Evolutionary conservation across 2,888 invertebrate species (phyloP), one percentile per base, ranked within the genome.

Genomic region (Agrochola circellaris): DNA sequence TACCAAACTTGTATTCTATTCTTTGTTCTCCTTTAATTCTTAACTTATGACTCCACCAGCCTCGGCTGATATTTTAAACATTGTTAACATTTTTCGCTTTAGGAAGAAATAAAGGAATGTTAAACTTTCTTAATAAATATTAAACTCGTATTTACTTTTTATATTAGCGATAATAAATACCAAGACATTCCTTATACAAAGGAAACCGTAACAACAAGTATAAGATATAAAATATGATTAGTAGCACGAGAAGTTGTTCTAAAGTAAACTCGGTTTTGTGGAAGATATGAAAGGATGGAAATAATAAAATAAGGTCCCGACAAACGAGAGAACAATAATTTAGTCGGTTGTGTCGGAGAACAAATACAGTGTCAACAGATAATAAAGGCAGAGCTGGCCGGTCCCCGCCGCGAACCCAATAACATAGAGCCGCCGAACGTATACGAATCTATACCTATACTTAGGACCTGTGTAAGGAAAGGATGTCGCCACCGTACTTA

Each of bases 321-420:
- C 85, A 91, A 91, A 91, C 88, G 85, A 88, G 89, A 88, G 87
- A 89, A 91, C 88, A 91, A 92, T 94, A 93, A 93, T 93, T 93
- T 92, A 90, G 91, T 90, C 83, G 87, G 89, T 90, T 91, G 89
- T 91, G 89, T 90, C 84, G 83, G 89, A 88, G 91, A 92, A 93
- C 92, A 93, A 94, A 94, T 92, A 92, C 92, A 92, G 92, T 93
- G 93, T 92, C 92, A 92, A 92, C 92, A 91, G 92, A 93, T 93
- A 95, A 94, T 94, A 94, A 93, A 92, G 89, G 92, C 88, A 88
- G 90, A 90, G 89, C 87, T 90, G 86, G 91, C 90, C 91, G 85
- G 90, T 90, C 90, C 91, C 91, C 90, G 89, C 82, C 88, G 89
- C 89, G 88, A 89, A 91, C 91, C 92, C 92, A 93, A 93, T 93